Conservation (phyloP, 2,888 invertebrate genomes). For the Neoscelio sp. region DNA sequence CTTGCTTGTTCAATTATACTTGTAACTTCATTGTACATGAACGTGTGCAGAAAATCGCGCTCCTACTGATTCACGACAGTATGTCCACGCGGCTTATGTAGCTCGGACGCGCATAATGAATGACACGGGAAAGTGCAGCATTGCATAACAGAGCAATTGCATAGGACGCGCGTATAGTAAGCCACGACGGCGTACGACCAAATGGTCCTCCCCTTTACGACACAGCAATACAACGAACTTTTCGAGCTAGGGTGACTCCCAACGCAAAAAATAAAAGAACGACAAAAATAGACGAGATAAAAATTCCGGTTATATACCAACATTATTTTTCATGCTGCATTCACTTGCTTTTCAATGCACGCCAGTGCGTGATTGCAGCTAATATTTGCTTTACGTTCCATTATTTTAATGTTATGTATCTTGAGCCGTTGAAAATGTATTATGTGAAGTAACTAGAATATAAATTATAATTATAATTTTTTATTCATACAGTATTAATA, state of each 20-base stretch:
- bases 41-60: constrained; percentile 59
- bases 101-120: constrained; percentile 70
- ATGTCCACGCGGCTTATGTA: constrained; percentile 49
- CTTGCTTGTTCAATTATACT: constrained; percentile 43
- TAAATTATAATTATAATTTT: no score
- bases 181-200: constrained; percentile 27
- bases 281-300: constrained; percentile 29
- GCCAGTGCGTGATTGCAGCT: constrained; percentile 32
- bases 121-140: constrained; percentile 72
- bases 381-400: constrained; percentile 44
- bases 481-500: no score
- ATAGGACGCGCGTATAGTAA: constrained; percentile 29
- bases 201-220: constrained; percentile 39
- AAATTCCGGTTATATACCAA: constrained; percentile 38
- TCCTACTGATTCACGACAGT: constrained; percentile 53
- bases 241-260: constrained; percentile 44
- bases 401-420: constrained; percentile 35
- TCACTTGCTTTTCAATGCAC: constrained; percentile 41
- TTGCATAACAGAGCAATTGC: constrained; percentile 70
- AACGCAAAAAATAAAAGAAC: constrained; percentile 41
- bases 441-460: no score
- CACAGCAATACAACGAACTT: constrained; percentile 35
- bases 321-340: constrained; percentile 48
- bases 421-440: background rate
- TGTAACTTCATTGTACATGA: constrained; percentile 50